A percentile compares a stretch with the other conserved stretches of the same genome.
Conservation (phyloP, 2,113 vertebrate genomes). For the Neoarius graeffei region DNA sequence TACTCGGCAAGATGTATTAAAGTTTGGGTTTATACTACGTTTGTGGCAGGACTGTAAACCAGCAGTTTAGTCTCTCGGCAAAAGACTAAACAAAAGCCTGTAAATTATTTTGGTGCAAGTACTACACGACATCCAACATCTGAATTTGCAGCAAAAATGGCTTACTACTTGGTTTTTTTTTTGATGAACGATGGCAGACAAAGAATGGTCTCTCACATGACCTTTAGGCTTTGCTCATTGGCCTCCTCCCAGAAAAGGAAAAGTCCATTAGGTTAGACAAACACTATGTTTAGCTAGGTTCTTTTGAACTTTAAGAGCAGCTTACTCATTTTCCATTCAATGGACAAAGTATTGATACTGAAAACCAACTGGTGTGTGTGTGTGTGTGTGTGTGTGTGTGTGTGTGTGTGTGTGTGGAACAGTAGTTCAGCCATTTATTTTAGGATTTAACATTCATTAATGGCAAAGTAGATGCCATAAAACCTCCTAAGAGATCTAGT, state of each 20-base stretch:
- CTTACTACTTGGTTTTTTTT: neutral
- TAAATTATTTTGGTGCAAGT: neutral
- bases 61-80: neutral
- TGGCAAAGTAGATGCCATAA: neutral
- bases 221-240: slow-evolving; percentile 25
- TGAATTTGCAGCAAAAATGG: neutral
- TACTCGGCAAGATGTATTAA: neutral
- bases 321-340: slow-evolving; percentile 12
- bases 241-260: slow-evolving; percentile 26
- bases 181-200: slow-evolving; percentile 32
- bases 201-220: slow-evolving; percentile 34
- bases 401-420: neutral
- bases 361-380: neutral
- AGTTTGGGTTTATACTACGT: neutral
- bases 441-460: neutral
- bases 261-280: slow-evolving; percentile 45
- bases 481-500: neutral
- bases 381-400: neutral
- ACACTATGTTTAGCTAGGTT: slow-evolving; percentile 32
- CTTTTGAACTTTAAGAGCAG: slow-evolving; percentile 14
- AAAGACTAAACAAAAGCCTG: neutral
- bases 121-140: neutral
- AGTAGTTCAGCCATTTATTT: neutral
- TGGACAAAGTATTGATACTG: neutral
- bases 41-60: neutral